Base-by-base conservation (phyloP, 1,140 invertebrate species). In the Brachionus plicatilis region DNA sequence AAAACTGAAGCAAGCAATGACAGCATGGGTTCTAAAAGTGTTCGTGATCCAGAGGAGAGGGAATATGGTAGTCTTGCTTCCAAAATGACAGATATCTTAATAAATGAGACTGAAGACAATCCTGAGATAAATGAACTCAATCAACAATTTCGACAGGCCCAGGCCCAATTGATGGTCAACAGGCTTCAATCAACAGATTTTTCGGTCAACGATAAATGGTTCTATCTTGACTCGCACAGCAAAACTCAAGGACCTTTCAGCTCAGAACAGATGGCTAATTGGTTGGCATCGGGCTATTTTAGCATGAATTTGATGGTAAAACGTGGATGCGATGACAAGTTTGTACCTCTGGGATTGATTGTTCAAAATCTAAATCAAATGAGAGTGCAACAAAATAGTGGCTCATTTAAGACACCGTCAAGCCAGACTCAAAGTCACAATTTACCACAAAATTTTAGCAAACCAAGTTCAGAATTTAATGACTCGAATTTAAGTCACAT, bases 171-270 rank as follows among this genome's bases (percentile, higher is more conserved):
- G n/a, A 45, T 43, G 33, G 17, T 45, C 20, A 45, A 45, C 12
- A 45, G 37, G 8, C 33, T 75, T 9, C 17, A 41, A 17, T 75
- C 41, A 45, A 41, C 12, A 9, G 41, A 75, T 75, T 45, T 45
- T 24, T 17, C 41, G 14, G 86, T 93, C 86, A 86, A 20, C 17
- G 27, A 65, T 27, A 45, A 45, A 45, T 83, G 80, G 80, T 83
- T 41, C 47, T 83, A 41, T 70, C 20, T 20, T 29, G 80, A 83
- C 41, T 29, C 80, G 24, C 80, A 83, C 29, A 83, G 43, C 65
- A 43, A 65, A 70, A 37, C 50, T 12, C 80, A 83, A 70, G 80
- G 80, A 11, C 60, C 80, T 29, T 83, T 83, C 33, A 66, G 20
- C 9, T 43, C 37, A 29, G 80, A 65, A n/a, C 65, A 84, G 45